A percentile compares a stretch with the other conserved stretches of the same genome.
Evolutionary conservation across 1,140 invertebrate genomes (phyloP).

Genomic region (Aphaenogaster ashmeadi): DNA sequence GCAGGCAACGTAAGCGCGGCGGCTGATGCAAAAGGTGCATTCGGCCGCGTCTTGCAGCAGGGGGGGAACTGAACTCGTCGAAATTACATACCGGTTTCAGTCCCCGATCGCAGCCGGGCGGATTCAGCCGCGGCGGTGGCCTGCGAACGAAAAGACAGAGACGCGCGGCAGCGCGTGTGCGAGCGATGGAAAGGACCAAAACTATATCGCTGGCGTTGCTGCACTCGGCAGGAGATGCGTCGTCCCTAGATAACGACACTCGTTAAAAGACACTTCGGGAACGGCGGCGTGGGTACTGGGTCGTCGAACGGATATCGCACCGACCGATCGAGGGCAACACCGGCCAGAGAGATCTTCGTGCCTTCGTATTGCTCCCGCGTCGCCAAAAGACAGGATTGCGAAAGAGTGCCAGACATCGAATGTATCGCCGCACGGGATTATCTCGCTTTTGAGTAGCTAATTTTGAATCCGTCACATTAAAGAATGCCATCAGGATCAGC

Average conservation of each 20-base stretch:
- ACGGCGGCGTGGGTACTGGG: not conserved
- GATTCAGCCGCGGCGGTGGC: constrained; percentile 3
- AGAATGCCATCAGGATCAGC: not conserved
- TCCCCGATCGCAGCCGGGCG: constrained; percentile 29
- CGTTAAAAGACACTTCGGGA: constrained; percentile 54
- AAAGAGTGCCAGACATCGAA: not conserved
- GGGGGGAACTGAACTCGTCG: constrained; percentile 25
- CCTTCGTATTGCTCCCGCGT: constrained; percentile 19
- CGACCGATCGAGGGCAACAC: not conserved
- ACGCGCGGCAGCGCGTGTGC: not conserved
- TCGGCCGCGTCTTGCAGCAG: constrained; percentile 18
- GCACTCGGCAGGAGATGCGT: constrained; percentile 1
- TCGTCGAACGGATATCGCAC: constrained; percentile 45
- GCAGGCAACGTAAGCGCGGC: constrained; percentile 19
- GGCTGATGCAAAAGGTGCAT: not conserved
- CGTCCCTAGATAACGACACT: constrained; percentile 20
- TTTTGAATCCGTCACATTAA: not conserved
- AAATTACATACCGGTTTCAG: constrained; percentile 58
- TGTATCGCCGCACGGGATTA: constrained; percentile 1
- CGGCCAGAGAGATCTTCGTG: not conserved
- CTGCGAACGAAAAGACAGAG: constrained; percentile 38
- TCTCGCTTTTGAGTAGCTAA: not conserved
- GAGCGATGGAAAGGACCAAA: constrained; percentile 42
- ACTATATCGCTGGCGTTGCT: not conserved
- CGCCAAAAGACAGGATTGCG: constrained; percentile 33